Percentiles rank a stretch among this genome's conserved stretches.
These are phyloP conservation scores for Poicephalus gulielmi DNA, from an alignment of 2,113 vertebrate species.

Conservation along the genomic window DNA sequence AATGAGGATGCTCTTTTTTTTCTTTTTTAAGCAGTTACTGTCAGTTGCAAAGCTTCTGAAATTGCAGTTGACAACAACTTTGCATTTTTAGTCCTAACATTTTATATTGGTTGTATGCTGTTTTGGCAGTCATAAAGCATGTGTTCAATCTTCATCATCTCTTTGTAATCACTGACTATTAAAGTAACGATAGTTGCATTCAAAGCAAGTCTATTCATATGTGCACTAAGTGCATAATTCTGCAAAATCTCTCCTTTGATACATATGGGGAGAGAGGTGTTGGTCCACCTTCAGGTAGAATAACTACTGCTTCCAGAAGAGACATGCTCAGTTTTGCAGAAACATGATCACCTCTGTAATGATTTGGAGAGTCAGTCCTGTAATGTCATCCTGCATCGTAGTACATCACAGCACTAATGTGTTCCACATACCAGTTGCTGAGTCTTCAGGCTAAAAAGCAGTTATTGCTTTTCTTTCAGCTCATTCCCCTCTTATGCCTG, in stretches of 20 bases:
- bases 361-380: background rate
- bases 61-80: background rate
- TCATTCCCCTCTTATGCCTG: background rate
- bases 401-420: background rate
- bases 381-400: background rate
- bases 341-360: background rate
- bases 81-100: background rate
- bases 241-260: background rate
- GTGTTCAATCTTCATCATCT: background rate
- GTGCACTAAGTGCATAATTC: accelerated
- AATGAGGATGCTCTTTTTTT: background rate
- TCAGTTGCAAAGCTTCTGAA: background rate
- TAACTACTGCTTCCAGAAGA: background rate
- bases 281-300: background rate
- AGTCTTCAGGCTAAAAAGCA: background rate
- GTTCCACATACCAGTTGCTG: background rate
- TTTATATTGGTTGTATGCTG: background rate
- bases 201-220: background rate
- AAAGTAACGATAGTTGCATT: background rate
- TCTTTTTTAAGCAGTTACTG: background rate
- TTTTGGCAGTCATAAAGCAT: background rate
- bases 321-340: background rate
- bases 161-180: background rate
- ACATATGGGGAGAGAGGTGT: background rate
- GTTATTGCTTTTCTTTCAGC: background rate